Percentiles rank a stretch among this genome's conserved stretches.
These are phyloP conservation scores for Scaptomyza pallida DNA, from an alignment of 1,140 invertebrate species.

Conservation along the genomic window DNA sequence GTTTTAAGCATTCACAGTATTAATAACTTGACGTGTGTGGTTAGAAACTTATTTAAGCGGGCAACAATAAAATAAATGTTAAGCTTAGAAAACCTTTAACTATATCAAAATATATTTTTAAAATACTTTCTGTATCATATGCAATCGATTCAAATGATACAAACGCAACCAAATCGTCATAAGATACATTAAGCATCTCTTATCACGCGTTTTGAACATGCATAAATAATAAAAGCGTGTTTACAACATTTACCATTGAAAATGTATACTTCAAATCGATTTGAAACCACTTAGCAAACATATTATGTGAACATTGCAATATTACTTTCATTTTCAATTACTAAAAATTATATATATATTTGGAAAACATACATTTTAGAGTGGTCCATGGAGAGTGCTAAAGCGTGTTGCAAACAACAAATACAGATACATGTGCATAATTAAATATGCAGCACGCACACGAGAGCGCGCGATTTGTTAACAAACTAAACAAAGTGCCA, in stretches of 20 bases:
- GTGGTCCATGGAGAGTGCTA: conserved; percentile 6
- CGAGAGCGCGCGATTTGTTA: conserved; percentile 34
- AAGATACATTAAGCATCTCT: no score
- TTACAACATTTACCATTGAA: no score
- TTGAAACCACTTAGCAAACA: neutral
- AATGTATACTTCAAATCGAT: no score
- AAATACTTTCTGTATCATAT: no score
- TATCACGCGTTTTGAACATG: no score
- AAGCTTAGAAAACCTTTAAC: neutral
- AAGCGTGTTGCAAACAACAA: conserved; percentile 25
- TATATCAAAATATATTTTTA: no score
- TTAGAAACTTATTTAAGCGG: neutral
- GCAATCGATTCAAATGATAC: no score
- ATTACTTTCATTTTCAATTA: conserved; percentile 16
- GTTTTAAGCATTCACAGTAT: neutral
- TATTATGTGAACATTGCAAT: neutral
- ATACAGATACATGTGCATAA: conserved; percentile 24
- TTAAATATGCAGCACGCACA: conserved; percentile 16
- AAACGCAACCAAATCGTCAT: no score
- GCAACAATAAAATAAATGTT: neutral
- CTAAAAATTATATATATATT: conserved; percentile 4
- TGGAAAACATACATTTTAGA: conserved; percentile 5
- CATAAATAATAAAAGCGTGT: no score
- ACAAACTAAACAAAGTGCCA: conserved; percentile 38
- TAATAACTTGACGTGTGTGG: neutral